Evolutionary conservation across 2,888 invertebrate species (phyloP).

Genomic region (Rhaphigaster nebulosa): DNA sequence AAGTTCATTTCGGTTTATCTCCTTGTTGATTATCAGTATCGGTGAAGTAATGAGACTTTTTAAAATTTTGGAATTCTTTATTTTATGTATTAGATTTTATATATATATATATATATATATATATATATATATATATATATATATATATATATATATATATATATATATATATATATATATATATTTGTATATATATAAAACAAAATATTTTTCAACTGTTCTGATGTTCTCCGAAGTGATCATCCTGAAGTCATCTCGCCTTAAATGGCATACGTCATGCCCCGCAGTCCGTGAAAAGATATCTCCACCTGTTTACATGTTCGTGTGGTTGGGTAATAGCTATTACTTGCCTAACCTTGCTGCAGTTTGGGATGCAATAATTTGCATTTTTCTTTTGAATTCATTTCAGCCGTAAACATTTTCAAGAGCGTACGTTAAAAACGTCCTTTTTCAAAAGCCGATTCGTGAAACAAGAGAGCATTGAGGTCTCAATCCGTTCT

Average conservation of each 20-base stretch:
- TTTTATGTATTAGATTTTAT: too few species aligned
- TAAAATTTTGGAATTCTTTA: too few species aligned
- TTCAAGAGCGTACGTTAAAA: not conserved
- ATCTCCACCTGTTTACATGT: slow-evolving; percentile 31
- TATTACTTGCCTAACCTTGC: not conserved
- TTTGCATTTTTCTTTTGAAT: not conserved
- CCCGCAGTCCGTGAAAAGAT: slow-evolving; percentile 20
- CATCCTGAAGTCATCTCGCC: not conserved
- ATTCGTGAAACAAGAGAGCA: not conserved
- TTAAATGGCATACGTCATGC: slow-evolving; percentile 16
- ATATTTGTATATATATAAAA: too few species aligned
- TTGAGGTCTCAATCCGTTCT: not conserved
- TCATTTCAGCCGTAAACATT: not conserved
- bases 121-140: too few species aligned
- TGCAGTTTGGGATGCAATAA: not conserved
- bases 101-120: too few species aligned
- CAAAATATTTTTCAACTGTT: not conserved
- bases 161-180: too few species aligned
- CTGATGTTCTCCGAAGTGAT: not conserved
- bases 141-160: too few species aligned
- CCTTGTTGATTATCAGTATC: too few species aligned
- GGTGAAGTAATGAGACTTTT: too few species aligned
- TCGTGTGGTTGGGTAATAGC: slow-evolving; percentile 1
- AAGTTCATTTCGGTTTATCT: too few species aligned
- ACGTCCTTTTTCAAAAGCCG: not conserved